These are phyloP conservation scores for Momotus momota DNA, from an alignment of 2,797 vertebrate genomes.

Conservation along the genomic window DNA sequence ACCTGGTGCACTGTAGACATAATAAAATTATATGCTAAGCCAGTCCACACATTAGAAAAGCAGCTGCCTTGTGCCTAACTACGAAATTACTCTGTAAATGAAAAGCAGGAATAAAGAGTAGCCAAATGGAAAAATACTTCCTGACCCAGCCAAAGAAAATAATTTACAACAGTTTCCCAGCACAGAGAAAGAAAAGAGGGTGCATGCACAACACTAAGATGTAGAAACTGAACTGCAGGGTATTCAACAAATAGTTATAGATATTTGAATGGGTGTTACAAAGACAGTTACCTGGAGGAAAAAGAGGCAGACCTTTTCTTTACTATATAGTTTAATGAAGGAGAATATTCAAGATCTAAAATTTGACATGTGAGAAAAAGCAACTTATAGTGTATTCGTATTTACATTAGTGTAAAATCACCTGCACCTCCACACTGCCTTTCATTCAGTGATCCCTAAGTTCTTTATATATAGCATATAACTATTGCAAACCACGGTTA, in stretches of 20 bases:
- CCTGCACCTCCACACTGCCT: neutral
- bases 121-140: constrained; percentile 70
- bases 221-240: neutral
- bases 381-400: neutral
- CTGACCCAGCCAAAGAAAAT: constrained; percentile 56
- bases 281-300: neutral
- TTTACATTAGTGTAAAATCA: neutral
- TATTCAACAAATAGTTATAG: neutral
- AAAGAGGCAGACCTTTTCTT: neutral
- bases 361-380: neutral
- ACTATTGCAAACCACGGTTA: neutral
- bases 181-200: neutral
- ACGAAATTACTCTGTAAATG: constrained; percentile 60
- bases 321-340: neutral
- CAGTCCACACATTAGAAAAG: constrained; percentile 69
- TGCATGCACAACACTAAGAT: neutral
- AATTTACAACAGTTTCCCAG: constrained; percentile 30
- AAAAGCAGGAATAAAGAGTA: constrained; percentile 71
- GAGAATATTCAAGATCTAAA: neutral
- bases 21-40: constrained; percentile 68
- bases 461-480: neutral
- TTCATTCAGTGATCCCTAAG: neutral
- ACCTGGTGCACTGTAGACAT: constrained; percentile 58
- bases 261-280: neutral
- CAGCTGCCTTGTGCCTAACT: constrained; percentile 66